Base-by-base conservation (phyloP, 2,888 invertebrate genomes). In the Ischnus inquisitorius region DNA sequence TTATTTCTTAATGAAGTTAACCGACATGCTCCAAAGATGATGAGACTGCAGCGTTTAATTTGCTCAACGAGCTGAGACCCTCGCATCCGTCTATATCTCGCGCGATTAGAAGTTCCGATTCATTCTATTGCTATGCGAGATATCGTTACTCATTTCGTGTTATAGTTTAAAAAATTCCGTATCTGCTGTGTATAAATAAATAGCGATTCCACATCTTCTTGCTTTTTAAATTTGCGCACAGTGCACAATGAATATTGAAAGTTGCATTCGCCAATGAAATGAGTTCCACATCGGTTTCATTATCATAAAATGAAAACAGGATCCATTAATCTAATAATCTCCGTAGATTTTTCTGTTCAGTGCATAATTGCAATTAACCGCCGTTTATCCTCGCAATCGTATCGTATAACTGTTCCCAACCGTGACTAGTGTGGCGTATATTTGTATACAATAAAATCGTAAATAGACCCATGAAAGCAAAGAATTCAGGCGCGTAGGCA, bases 351-450 rank as follows among this genome's bases (percentile, higher is more conserved):
- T 74, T 48, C 48, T 19, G 69, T 48, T 60, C 67, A 67, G 28
- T 67, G 68, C 68, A 54, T 12, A 22, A 34, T 34, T 34, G 34
- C 34, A 34, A 34, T 22, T 8, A 79, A 60, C 74, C 71, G 22
- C 39, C 62, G 39, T 75, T 83, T 75, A 83, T 83, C 82, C 82
- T 75, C 82, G 69, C 43, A 64, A 79, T 83, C 60, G 79, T 83
- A 76, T 57, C 71, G 34, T 34, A 83, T 79, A 76, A 71, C 65
- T 76, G 79, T 67, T 69, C 10, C 43, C 12, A n/a, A n/a, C 64
- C 65, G 48, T 60, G 67, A 75, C n/a, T 69, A 25, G 41, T 41
- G 64, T 64, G 34, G 6, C 28, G 57, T 51, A 76, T 76, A 60
- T 75, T 48, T 75, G 71, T 46, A 67, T 46, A 19, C 77, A 80